Conservation (phyloP, 2,888 invertebrate genomes). For the Alviniconcha strummeri region DNA sequence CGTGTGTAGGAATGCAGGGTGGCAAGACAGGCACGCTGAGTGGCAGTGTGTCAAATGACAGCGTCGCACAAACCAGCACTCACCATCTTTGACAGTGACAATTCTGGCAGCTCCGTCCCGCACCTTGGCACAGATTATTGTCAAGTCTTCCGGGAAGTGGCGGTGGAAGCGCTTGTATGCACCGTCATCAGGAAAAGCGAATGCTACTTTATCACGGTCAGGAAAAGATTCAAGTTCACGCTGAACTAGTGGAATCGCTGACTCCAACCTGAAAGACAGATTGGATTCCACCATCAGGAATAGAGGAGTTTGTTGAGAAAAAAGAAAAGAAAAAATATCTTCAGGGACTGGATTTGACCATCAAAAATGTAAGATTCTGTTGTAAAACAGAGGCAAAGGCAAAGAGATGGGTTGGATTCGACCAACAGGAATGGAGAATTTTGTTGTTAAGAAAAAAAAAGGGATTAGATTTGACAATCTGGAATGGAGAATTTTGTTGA, state of each 20-base stretch:
- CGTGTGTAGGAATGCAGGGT: background rate
- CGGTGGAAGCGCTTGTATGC: conserved; percentile 71
- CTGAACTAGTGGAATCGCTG: conserved; percentile 70
- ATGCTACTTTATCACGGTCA: conserved; percentile 57
- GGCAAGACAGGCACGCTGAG: too few relatives aligned
- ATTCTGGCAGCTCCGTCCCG: conserved; percentile 67
- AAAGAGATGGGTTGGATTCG: too few relatives aligned
- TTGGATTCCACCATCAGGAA: too few relatives aligned
- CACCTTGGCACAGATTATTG: conserved; percentile 70
- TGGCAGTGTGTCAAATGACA: too few relatives aligned
- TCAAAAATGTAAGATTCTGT: background rate
- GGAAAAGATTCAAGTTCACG: conserved; percentile 54
- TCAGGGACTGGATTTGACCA: too few relatives aligned
- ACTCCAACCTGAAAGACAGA: conserved; percentile 63
- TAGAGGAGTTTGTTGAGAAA: too few relatives aligned
- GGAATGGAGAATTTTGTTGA: too few relatives aligned
- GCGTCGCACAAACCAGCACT: background rate
- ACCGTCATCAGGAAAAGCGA: conserved; percentile 74
- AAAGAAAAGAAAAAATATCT: too few relatives aligned
- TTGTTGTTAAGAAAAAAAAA: too few relatives aligned
- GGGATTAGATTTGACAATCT: too few relatives aligned
- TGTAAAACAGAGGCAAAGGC: too few relatives aligned
- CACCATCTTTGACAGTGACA: conserved; percentile 72
- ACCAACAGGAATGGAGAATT: too few relatives aligned
- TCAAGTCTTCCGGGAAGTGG: conserved; percentile 62